Evolutionary conservation across 2,888 invertebrate genomes (phyloP).

Genomic region (Diachrysia chrysitis): DNA sequence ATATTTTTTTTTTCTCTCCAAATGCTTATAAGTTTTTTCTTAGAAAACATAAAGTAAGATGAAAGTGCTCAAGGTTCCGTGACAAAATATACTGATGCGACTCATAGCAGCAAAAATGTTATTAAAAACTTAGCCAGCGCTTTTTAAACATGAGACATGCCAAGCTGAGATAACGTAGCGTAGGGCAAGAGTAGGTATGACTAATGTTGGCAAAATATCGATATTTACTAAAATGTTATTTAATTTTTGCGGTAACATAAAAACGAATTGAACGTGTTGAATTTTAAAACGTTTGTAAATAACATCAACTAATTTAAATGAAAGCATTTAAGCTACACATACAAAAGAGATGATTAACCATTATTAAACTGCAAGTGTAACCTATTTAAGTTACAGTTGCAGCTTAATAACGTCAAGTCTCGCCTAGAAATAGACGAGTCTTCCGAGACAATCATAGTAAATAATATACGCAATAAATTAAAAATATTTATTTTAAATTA

Average conservation of each 20-base stretch:
- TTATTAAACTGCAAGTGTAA: too few relatives aligned
- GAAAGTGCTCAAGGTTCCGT: slow-evolving; percentile 18
- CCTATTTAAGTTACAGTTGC: too few relatives aligned
- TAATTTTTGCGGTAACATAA: background rate
- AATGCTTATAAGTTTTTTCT: background rate
- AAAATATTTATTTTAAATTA: too few relatives aligned
- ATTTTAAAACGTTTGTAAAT: too few relatives aligned
- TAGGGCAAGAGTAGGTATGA: slow-evolving; percentile 26
- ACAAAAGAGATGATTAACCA: too few relatives aligned
- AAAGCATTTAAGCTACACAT: too few relatives aligned
- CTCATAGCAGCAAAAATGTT: slow-evolving; percentile 31
- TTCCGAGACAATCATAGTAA: too few relatives aligned
- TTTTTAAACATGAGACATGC: slow-evolving; percentile 52
- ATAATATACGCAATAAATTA: too few relatives aligned
- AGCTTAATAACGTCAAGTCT: too few relatives aligned
- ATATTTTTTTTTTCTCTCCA: background rate
- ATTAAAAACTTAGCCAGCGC: slow-evolving; percentile 50
- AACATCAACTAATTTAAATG: too few relatives aligned
- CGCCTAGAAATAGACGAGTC: too few relatives aligned
- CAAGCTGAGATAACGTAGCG: slow-evolving; percentile 44
- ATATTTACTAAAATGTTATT: background rate
- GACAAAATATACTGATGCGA: slow-evolving; percentile 37
- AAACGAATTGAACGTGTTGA: too few relatives aligned
- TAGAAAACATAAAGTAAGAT: background rate
- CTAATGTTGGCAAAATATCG: slow-evolving; percentile 30